Percentiles rank a stretch among this genome's conserved stretches.
These are phyloP conservation scores for Gambusia yucatana DNA, from an alignment of 2,797 vertebrate genomes.

Conservation along the genomic window DNA sequence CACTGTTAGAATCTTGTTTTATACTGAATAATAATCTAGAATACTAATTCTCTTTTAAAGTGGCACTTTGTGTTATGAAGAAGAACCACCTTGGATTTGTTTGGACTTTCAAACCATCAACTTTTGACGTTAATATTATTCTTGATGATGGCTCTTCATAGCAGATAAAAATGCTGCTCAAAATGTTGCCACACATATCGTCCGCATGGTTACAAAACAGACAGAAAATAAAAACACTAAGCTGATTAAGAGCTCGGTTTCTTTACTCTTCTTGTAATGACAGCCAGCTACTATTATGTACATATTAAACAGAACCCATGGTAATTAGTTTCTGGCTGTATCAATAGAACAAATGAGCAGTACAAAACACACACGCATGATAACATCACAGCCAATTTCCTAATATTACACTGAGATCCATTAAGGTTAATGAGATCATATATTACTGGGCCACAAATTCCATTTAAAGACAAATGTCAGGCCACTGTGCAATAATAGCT, in stretches of 20 bases:
- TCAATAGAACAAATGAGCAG: constrained; percentile 7
- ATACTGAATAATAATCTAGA: neutral
- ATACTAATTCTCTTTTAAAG: neutral
- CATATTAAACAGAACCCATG: constrained; percentile 7
- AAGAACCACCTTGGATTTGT: neutral
- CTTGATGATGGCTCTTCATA: neutral
- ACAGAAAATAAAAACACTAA: neutral
- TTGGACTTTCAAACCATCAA: neutral
- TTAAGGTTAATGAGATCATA: constrained; percentile 24
- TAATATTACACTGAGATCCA: neutral
- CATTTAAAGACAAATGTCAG: constrained; percentile 10
- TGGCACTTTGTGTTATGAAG: neutral
- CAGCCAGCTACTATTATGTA: constrained; percentile 2
- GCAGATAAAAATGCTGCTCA: neutral
- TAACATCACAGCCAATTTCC: neutral
- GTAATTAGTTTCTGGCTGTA: constrained; percentile 8
- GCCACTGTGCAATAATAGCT: neutral
- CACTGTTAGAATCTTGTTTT: neutral
- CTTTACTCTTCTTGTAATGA: constrained; percentile 2
- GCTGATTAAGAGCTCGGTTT: neutral
- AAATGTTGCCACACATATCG: neutral
- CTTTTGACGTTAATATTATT: too few species aligned
- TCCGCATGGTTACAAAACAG: neutral
- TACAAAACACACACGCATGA: constrained; percentile 10
- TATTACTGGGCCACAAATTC: constrained; percentile 5